Percentiles rank a stretch among this genome's conserved stretches.
phyloP scores from a whole-genome alignment of 2,888 invertebrate genomes.

The Platerodrilus igneus region DNA sequence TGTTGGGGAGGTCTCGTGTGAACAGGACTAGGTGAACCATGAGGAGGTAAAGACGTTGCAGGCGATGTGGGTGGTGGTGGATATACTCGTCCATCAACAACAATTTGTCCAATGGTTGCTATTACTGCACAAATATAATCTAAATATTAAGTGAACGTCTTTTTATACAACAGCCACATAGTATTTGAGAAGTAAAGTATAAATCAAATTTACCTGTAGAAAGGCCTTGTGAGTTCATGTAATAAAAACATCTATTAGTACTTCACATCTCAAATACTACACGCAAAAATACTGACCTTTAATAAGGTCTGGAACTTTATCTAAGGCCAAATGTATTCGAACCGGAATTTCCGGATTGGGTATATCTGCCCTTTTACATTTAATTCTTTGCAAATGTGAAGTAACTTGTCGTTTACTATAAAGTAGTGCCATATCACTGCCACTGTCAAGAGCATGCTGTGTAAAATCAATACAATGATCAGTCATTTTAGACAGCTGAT shows the following conservation, averaged over 20 bases:
- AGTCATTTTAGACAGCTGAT: conserved; percentile 76
- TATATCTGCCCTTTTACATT: conserved; percentile 78
- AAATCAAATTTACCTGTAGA: conserved; percentile 30
- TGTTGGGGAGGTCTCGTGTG: conserved; percentile 46
- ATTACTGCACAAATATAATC: too few species aligned
- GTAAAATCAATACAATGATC: conserved; percentile 88
- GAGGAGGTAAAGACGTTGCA: conserved; percentile 34
- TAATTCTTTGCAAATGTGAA: conserved; percentile 73
- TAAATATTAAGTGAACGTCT: conserved; percentile 8
- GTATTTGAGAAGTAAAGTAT: conserved; percentile 1
- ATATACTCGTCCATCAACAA: conserved; percentile 79
- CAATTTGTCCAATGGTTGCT: conserved; percentile 72
- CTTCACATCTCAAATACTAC: conserved; percentile 5
- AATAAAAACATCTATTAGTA: conserved; percentile 4
- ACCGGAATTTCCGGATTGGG: conserved; percentile 88
- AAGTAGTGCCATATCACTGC: conserved; percentile 78
- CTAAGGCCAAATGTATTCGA: conserved; percentile 71
- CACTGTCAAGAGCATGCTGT: conserved; percentile 69
- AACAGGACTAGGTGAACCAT: conserved; percentile 40
- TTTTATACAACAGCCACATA: neutral
- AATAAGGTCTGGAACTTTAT: conserved; percentile 75
- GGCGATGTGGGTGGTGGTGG: conserved; percentile 52
- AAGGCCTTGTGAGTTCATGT: conserved; percentile 32
- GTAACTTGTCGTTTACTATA: conserved; percentile 75
- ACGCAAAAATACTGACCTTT: conserved; percentile 55